Evolutionary conservation across 2,113 vertebrate species (phyloP).

Genomic region (Psittacus erithacus): DNA sequence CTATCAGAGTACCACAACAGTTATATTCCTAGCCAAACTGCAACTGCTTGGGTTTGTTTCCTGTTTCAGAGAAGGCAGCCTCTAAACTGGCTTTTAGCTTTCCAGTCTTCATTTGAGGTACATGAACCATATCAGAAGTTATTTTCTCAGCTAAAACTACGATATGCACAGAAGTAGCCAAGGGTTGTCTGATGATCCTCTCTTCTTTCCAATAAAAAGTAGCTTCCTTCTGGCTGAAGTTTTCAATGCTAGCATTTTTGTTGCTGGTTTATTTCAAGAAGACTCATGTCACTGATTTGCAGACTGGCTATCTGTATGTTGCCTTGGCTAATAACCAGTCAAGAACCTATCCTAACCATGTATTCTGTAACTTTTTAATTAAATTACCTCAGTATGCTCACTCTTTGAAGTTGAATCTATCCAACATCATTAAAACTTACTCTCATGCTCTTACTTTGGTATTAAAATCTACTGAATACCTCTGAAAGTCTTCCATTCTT

Average conservation of each 20-base stretch:
- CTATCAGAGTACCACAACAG: not conserved
- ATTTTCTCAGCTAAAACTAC: not conserved
- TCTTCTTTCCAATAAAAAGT: not conserved
- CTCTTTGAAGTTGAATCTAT: constrained; percentile 35
- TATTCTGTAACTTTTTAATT: constrained; percentile 16
- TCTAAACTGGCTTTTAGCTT: not conserved
- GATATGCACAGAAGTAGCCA: not conserved
- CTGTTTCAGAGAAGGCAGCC: not conserved
- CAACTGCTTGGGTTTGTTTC: not conserved
- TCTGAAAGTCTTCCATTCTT: constrained; percentile 21
- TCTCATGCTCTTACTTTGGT: not conserved
- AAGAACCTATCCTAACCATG: not conserved
- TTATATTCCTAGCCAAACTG: not conserved
- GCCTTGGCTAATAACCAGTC: not conserved
- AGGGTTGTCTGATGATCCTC: not conserved
- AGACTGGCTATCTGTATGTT: not conserved
- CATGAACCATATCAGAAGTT: not conserved
- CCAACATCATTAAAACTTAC: constrained; percentile 27
- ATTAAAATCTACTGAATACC: constrained; percentile 28
- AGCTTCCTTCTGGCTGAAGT: not conserved
- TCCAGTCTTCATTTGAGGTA: not conserved
- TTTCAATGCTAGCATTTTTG: not conserved
- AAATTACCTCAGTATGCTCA: not conserved
- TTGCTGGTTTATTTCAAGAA: not conserved
- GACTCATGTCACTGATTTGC: not conserved